phyloP scores from a whole-genome alignment of 2,797 vertebrate species.

The Mormyrops boulengeri region DNA sequence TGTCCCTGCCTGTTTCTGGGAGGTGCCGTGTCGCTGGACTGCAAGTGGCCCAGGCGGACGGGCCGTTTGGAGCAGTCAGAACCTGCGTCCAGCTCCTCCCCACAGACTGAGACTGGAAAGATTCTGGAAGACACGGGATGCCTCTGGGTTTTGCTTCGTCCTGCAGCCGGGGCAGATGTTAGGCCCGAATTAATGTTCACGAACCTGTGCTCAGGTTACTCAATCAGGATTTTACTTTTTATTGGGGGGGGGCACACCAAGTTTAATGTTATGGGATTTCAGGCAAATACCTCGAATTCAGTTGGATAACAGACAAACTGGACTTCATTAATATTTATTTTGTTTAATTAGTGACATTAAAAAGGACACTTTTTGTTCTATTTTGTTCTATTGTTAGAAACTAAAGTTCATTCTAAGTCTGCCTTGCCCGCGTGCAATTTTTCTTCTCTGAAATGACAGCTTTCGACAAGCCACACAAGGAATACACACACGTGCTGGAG shows the following conservation, averaged over 20 bases:
- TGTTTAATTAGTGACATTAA: not conserved
- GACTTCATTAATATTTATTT: not conserved
- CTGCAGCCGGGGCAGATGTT: too few species aligned
- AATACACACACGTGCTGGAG: not conserved
- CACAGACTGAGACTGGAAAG: not conserved
- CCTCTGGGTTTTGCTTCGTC: not conserved
- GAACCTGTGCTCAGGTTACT: not conserved
- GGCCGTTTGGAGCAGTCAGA: not conserved
- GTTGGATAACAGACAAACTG: not conserved
- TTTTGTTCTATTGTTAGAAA: not conserved
- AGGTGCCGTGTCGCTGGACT: too few species aligned
- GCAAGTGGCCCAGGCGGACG: not conserved
- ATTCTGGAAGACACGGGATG: not conserved
- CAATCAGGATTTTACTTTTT: not conserved
- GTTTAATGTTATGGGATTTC: not conserved
- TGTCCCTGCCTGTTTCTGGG: not conserved
- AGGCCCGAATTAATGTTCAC: not conserved
- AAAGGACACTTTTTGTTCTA: too few species aligned
- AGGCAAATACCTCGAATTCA: not conserved
- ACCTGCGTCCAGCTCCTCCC: not conserved
- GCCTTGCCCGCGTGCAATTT: not conserved
- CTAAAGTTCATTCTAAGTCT: not conserved
- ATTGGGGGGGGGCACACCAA: not conserved
- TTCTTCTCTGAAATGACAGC: not conserved
- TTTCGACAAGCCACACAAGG: not conserved